phyloP scores from a whole-genome alignment of 2,888 invertebrate species.

The Reticulitermes lucifugus region DNA sequence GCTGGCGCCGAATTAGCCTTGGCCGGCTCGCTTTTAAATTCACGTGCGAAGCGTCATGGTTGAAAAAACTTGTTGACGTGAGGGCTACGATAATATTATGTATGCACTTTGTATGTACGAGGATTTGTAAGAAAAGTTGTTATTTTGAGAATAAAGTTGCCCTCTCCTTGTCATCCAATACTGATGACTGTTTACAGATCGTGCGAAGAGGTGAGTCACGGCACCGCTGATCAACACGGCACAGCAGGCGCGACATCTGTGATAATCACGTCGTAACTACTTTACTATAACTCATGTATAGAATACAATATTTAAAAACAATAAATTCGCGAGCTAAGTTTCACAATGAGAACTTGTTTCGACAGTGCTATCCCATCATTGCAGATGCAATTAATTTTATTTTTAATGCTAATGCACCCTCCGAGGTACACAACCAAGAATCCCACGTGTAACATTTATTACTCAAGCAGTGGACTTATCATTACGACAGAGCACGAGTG shows the following conservation, averaged over 20 bases:
- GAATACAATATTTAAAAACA: background rate
- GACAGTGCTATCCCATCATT: background rate
- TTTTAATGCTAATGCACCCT: too few species aligned
- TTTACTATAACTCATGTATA: background rate
- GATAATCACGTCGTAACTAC: constrained; percentile 3
- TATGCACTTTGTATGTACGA: background rate
- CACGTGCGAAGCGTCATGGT: too few species aligned
- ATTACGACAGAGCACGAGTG: too few species aligned
- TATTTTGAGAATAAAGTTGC: background rate
- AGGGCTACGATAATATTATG: too few species aligned
- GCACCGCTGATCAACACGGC: background rate
- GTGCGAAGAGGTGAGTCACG: constrained; percentile 10
- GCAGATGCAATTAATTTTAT: too few species aligned
- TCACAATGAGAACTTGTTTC: background rate
- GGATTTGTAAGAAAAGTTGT: background rate
- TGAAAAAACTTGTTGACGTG: too few species aligned
- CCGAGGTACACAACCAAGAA: too few species aligned
- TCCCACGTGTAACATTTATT: too few species aligned
- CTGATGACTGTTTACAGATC: constrained; percentile 16
- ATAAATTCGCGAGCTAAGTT: background rate
- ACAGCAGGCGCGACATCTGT: constrained; percentile 5
- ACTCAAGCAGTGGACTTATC: too few species aligned
- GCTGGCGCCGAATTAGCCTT: too few species aligned
- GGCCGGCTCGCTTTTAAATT: too few species aligned
- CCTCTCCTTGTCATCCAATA: background rate